Evolutionary conservation across 2,797 vertebrate species (phyloP).

Genomic region (Onychomys leucogaster): DNA sequence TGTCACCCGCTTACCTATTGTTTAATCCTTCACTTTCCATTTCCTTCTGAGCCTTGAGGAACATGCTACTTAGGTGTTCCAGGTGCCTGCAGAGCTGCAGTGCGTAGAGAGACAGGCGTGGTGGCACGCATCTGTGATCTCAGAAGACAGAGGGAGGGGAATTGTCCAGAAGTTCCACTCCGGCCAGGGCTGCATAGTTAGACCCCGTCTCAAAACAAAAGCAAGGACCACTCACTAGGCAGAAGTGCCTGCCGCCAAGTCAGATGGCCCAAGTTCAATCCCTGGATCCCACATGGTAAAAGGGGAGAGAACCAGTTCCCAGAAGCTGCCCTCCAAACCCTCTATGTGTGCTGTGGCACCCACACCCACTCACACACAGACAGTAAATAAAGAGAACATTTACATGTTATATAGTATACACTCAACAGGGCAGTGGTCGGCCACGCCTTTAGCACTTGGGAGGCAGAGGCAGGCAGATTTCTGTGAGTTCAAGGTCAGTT

Average conservation of each 20-base stretch:
- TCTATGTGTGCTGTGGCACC: neutral
- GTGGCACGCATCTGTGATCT: neutral
- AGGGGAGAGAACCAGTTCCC: neutral
- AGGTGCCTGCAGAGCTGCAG: accelerated
- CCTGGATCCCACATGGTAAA: neutral
- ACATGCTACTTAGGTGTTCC: neutral
- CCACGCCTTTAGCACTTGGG: too few species aligned
- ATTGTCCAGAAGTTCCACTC: neutral
- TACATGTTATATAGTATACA: neutral
- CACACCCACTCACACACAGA: neutral
- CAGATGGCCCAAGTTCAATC: neutral
- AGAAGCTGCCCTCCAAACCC: neutral
- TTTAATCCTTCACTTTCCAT: neutral
- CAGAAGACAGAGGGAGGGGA: neutral
- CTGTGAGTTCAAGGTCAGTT: too few species aligned
- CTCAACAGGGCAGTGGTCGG: too few species aligned
- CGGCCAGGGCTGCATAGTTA: neutral
- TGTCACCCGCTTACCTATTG: neutral
- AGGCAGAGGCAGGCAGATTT: too few species aligned
- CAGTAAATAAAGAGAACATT: neutral
- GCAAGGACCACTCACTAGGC: neutral
- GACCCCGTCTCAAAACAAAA: neutral
- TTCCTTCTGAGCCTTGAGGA: neutral
- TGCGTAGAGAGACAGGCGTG: neutral
- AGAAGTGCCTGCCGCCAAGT: neutral